These are phyloP conservation scores for Drosophila kuntzei DNA, from an alignment of 2,888 invertebrate species.

Conservation along the genomic window DNA sequence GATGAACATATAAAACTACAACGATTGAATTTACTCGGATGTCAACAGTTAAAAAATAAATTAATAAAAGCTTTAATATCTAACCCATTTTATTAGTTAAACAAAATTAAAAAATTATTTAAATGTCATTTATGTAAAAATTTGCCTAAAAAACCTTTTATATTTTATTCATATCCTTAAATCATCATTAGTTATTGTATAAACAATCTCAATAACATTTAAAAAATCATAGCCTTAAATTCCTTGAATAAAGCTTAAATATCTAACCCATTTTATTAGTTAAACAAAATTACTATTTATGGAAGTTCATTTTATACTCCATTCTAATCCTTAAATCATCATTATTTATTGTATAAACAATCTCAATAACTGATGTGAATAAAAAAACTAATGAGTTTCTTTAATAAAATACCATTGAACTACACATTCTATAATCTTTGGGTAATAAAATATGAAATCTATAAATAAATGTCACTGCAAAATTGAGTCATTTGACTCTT, in stretches of 20 bases:
- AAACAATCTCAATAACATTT: too few relatives aligned
- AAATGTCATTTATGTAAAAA: too few relatives aligned
- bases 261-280: background rate
- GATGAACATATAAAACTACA: background rate
- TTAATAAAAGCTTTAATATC: background rate
- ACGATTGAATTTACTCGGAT: background rate
- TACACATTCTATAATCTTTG: slow-evolving; percentile 9
- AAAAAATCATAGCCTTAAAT: too few relatives aligned
- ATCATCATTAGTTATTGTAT: too few relatives aligned
- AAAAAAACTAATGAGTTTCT: slow-evolving; percentile 8
- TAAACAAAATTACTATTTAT: too few relatives aligned
- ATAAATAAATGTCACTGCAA: slow-evolving; percentile 38
- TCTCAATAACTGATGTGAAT: background rate
- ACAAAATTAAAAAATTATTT: background rate
- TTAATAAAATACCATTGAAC: slow-evolving; percentile 1
- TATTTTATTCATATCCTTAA: too few relatives aligned
- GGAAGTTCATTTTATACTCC: too few relatives aligned
- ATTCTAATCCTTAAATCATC: background rate
- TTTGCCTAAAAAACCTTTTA: too few relatives aligned
- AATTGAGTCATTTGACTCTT: slow-evolving; percentile 55
- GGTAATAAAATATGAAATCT: slow-evolving; percentile 17
- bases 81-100: background rate
- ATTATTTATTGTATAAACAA: slow-evolving; percentile 1
- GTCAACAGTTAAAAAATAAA: background rate
- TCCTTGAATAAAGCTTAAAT: too few relatives aligned